Conservation (phyloP, 1,140 invertebrate genomes). For the Araneus ventricosus region DNA sequence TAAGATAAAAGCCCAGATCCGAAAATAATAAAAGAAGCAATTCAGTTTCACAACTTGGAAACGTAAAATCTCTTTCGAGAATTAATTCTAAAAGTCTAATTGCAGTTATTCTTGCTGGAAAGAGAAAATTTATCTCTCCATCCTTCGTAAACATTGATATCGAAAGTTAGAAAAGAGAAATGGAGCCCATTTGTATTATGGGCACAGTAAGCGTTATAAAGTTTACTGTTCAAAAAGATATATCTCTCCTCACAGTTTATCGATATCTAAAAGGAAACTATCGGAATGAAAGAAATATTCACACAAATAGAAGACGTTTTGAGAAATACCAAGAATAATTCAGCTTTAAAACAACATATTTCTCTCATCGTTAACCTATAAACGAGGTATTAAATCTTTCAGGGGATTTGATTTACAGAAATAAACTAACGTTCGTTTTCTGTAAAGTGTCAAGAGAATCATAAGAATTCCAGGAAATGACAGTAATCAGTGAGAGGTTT, state of each 20-base stretch:
- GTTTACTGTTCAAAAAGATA: background rate
- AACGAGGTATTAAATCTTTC: conserved; percentile 20
- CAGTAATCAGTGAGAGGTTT: background rate
- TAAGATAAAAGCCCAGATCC: no score
- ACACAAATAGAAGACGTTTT: background rate
- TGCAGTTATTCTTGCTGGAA: no score
- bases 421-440: background rate
- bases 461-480: background rate
- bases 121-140: background rate
- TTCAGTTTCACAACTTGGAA: no score
- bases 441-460: background rate
- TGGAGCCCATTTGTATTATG: background rate
- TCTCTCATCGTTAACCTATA: background rate
- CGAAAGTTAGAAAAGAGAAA: background rate
- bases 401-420: background rate
- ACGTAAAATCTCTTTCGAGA: background rate
- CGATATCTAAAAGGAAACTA: background rate
- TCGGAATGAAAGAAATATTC: conserved; percentile 17
- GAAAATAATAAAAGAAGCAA: no score
- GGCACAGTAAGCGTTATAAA: background rate
- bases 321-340: background rate
- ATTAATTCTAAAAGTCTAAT: background rate
- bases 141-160: background rate
- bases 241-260: background rate
- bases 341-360: background rate